Evolutionary conservation across 2,888 invertebrate genomes (phyloP).

Genomic region (Calephelis perditalis): DNA sequence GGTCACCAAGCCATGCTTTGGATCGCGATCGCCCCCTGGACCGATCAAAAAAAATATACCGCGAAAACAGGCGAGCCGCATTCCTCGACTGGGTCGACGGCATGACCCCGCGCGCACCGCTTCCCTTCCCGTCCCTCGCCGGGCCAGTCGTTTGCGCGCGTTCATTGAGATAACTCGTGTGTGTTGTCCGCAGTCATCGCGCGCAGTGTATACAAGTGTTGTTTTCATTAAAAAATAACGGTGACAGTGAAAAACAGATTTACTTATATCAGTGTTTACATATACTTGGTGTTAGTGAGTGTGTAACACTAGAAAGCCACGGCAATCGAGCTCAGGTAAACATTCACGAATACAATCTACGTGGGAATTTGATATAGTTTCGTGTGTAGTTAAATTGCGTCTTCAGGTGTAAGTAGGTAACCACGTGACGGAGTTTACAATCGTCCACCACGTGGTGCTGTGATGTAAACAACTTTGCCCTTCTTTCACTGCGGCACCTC

Average conservation of each 20-base stretch:
- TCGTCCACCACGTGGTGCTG: constrained; percentile 63
- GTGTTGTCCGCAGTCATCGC: constrained; percentile 47
- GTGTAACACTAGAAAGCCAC: constrained; percentile 54
- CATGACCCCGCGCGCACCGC: constrained; percentile 49
- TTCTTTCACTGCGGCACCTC: constrained; percentile 39
- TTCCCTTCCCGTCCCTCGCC: constrained; percentile 27
- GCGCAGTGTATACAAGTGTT: constrained; percentile 71
- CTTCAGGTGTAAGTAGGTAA: constrained; percentile 40
- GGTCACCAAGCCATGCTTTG: constrained; percentile 11
- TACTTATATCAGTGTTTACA: constrained; percentile 32
- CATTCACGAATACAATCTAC: constrained; percentile 50
- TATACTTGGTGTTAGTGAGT: constrained; percentile 43
- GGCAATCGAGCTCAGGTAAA: constrained; percentile 73
- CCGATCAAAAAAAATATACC: constrained; percentile 58
- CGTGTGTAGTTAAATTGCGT: constrained; percentile 32
- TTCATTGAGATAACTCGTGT: constrained; percentile 47
- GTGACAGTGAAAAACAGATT: constrained; percentile 45
- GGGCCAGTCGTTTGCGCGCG: constrained; percentile 67
- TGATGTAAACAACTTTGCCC: constrained; percentile 64
- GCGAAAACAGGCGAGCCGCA: constrained; percentile 68
- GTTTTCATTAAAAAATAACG: constrained; percentile 55
- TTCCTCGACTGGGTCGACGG: constrained; percentile 71
- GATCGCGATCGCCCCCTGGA: constrained; percentile 26
- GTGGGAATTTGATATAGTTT: constrained; percentile 42
- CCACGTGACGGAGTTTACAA: constrained; percentile 63